Conservation (phyloP, 1,140 invertebrate genomes). For the Neodiprion virginianus region DNA sequence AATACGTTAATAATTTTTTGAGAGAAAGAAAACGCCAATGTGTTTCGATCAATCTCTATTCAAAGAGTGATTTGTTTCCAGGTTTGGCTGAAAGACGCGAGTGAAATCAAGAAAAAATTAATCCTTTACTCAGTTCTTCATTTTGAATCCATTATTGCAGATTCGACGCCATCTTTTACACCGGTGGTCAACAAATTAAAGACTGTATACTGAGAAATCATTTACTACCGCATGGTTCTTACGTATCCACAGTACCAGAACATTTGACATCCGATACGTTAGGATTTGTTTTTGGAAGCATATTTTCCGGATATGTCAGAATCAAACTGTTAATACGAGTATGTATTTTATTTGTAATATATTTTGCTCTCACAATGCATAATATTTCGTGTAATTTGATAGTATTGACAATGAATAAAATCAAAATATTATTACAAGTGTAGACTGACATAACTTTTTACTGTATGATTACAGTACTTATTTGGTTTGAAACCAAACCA, state of each 20-base stretch:
- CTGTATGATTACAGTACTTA: conserved; percentile 44
- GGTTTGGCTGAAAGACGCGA: background rate
- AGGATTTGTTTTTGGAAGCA: conserved; percentile 61
- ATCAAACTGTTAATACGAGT: conserved; percentile 57
- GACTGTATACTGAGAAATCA: conserved; percentile 57
- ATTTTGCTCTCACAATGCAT: conserved; percentile 29
- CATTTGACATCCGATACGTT: conserved; percentile 64
- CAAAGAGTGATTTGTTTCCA: conserved; percentile 19
- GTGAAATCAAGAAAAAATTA: conserved; percentile 14
- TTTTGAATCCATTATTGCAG: conserved; percentile 40
- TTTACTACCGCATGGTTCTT: conserved; percentile 58
- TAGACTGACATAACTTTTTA: conserved; percentile 25
- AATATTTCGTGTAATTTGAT: conserved; percentile 22
- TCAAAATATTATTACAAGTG: too few species aligned
- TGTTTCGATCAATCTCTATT: conserved; percentile 30
- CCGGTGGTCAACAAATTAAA: conserved; percentile 53
- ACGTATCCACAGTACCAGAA: conserved; percentile 61
- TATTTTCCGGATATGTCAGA: conserved; percentile 60
- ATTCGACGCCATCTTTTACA: conserved; percentile 68
- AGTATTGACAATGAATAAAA: background rate
- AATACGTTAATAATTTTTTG: too few species aligned
- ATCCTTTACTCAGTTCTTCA: conserved; percentile 28
- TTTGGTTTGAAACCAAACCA: conserved; percentile 50
- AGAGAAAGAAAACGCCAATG: conserved; percentile 24
- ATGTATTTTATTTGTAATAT: conserved; percentile 26